Percentiles rank a stretch among this genome's conserved stretches.
These are phyloP conservation scores for Plutomurus gul DNA, from an alignment of 1,140 invertebrate species.

Conservation along the genomic window DNA sequence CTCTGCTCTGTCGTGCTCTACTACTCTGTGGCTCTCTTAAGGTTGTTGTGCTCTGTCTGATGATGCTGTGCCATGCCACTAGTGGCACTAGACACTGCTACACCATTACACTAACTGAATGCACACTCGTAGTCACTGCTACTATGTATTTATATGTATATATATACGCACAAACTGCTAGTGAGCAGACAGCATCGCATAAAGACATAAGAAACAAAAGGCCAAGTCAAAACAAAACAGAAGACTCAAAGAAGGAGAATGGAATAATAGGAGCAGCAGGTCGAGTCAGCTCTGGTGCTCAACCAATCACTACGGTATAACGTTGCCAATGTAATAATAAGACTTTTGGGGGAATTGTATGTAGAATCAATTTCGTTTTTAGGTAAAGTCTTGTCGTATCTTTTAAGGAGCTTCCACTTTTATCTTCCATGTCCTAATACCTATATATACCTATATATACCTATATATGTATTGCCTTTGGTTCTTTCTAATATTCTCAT, in stretches of 20 bases:
- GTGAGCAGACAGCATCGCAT: not conserved
- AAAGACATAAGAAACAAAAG: constrained; percentile 24
- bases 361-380: constrained; percentile 19
- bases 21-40: too few species aligned
- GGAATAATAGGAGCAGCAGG: not conserved
- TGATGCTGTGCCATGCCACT: too few species aligned
- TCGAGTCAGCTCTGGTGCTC: not conserved
- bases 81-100: too few species aligned
- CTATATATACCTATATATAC: not conserved
- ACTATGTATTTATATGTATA: not conserved
- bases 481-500: constrained; percentile 24
- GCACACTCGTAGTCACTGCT: not conserved
- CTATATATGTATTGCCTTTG: too few species aligned
- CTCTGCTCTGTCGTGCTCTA: too few species aligned
- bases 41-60: not conserved
- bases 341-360: constrained; percentile 7
- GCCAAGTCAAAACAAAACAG: not conserved
- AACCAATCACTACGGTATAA: not conserved
- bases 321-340: too few species aligned
- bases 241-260: too few species aligned
- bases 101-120: too few species aligned
- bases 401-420: not conserved
- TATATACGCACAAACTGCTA: not conserved
- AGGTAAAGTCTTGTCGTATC: not conserved
- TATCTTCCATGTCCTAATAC: not conserved